Percentiles rank a stretch among this genome's conserved stretches.
Evolutionary conservation across 2,888 invertebrate genomes (phyloP).

Genomic region (Hoplodrina ambigua): DNA sequence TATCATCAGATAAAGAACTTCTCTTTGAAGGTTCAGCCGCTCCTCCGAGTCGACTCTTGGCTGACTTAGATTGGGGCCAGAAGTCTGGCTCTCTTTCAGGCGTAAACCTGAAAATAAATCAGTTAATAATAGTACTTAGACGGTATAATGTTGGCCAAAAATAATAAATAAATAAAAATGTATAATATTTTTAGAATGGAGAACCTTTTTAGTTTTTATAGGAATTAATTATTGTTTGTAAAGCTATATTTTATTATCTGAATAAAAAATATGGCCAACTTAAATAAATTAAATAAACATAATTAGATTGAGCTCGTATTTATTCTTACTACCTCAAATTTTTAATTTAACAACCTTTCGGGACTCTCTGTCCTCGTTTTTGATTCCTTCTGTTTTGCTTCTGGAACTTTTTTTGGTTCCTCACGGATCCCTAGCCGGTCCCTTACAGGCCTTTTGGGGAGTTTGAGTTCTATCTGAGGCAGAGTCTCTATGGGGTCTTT

Average conservation of each 20-base stretch:
- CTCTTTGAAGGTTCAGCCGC: conserved; percentile 66
- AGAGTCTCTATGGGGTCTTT: conserved; percentile 76
- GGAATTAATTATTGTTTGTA: neutral
- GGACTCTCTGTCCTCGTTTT: conserved; percentile 76
- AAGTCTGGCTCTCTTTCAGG: conserved; percentile 81
- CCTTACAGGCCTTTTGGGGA: conserved; percentile 86
- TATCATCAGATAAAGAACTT: conserved; percentile 69
- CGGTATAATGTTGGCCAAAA: conserved; percentile 14
- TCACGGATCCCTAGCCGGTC: conserved; percentile 83
- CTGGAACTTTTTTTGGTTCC: conserved; percentile 69
- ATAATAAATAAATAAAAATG: neutral
- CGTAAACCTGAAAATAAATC: conserved; percentile 78
- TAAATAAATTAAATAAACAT: conserved; percentile 46
- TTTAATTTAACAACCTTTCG: conserved; percentile 83
- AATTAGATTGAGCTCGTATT: conserved; percentile 56
- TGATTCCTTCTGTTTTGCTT: conserved; percentile 71
- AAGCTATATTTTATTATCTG: neutral
- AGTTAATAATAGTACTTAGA: conserved; percentile 10
- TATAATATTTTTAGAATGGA: neutral
- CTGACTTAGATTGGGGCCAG: conserved; percentile 71
- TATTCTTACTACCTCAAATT: conserved; percentile 81
- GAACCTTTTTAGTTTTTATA: neutral
- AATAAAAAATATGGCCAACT: conserved; percentile 34
- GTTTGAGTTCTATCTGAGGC: conserved; percentile 86
- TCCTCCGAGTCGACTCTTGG: conserved; percentile 76